Evolutionary conservation across 2,888 invertebrate species (phyloP), one percentile per base, ranked within the genome.

Genomic region (Morinoia aosen): DNA sequence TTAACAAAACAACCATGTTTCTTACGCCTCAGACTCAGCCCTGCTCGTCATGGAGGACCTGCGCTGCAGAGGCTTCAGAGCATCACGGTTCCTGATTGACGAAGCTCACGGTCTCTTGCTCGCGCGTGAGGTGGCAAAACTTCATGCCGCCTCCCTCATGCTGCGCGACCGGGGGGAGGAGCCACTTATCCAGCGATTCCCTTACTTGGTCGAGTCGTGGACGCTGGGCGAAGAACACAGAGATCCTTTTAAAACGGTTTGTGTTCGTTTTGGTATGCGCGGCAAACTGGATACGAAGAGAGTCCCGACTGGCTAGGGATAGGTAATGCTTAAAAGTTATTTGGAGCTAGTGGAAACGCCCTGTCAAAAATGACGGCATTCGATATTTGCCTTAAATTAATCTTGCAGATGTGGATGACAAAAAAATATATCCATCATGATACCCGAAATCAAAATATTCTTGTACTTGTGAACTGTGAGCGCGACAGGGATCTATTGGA

Each of bases 221-320:
- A 93, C 93, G 12, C 57, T 93, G 0, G 93, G 93, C 14, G 48
- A 93, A 57, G 93, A 93, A 93, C 93, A 93, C 93, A 16, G 93
- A 57, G 57, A 11, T 19, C 93, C 93, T 33, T 93, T 93, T 33
- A 57, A 57, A 56, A 93, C 56, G 56, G 93, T 93, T 5, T 11
- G 93, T 93, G 12, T 93, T 14, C 2, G 25, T 10, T 76, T 19
- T 76, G 48, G 19, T 8, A 76, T 25, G 33, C 25, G 33, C 2
- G 76, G 76, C 25, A 76, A 76, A 76, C 25, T 33, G 3, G 76
- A 76, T 76, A 33, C 25, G 76, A 76, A 33, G 76, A 76, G 76
- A 3, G 76, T 0, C 0, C 76, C 19, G 7, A 12, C 76, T 76
- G 76, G 10, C 33, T 76, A 33, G 76, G 10, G 10, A n/a, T n/a